Evolutionary conservation across 2,888 invertebrate species (phyloP), one percentile per base, ranked within the genome.

Genomic region (Platerodrilus igneus): DNA sequence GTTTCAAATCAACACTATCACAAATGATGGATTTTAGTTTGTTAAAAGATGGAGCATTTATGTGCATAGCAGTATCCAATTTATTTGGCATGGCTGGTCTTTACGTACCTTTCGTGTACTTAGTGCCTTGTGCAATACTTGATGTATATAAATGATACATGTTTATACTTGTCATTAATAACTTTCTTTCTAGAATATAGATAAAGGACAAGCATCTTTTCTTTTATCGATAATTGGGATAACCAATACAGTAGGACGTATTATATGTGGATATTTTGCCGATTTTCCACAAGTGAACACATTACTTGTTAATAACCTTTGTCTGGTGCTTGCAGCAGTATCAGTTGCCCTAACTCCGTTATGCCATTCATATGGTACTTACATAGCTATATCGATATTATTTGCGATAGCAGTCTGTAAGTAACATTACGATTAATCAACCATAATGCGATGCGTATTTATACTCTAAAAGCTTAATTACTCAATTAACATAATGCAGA

Each of bases 21-120:
- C 87, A 91, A 37, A 93, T 96, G 93, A 71, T 94, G 75, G 94
- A 95, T 69, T 77, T 92, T 56, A 85, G 86, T 34, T 70, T 96
- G 35, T 74, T 96, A 38, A 86, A 81, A 50, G 86, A 95, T 71
- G 87, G 90, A 2, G 87, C 90, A 40, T 91, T 96, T 69, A 81
- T 92, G 74, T 72, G 94, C 35, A 90, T 95, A 59, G 91, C 90
- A 43, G 78, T 95, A 35, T 93, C 92, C 48, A 96, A 95, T 68
- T 76, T 97, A 40, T 91, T 97, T 66, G 97, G 96, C 56, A 95
- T 97, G 87, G 88, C 95, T 35, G 96, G 96, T 50, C 80, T 96
- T 37, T 95, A 95, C 68, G 90, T 97, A 51, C 97, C 97, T 21
- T 97, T 94, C 68, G 89, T 94, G 30, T 97, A 91, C 64, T 77